These are phyloP conservation scores for Ambastaia sidthimunki DNA, from an alignment of 2,797 vertebrate genomes.

Conservation along the genomic window DNA sequence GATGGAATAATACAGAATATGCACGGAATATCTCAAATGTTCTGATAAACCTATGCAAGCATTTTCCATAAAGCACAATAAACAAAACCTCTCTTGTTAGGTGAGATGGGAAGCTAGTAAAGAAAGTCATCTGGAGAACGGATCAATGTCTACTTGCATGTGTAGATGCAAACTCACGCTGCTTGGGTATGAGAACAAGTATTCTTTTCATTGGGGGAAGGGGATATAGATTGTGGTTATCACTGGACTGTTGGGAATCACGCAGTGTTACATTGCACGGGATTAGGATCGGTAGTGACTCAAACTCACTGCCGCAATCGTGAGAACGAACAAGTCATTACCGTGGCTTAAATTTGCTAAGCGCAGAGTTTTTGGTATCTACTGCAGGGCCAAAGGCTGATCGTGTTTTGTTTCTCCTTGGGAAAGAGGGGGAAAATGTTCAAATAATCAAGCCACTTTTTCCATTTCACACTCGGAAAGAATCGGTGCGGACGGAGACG, in stretches of 20 bases:
- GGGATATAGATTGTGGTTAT: slow-evolving; percentile 10
- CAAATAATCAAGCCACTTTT: neutral
- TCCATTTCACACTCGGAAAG: neutral
- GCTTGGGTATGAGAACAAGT: slow-evolving; percentile 34
- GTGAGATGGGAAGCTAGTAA: slow-evolving; percentile 1
- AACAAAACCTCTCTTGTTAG: slow-evolving; percentile 37
- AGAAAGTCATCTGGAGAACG: slow-evolving; percentile 32
- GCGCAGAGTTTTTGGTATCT: slow-evolving; percentile 42
- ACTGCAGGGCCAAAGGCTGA: slow-evolving; percentile 47
- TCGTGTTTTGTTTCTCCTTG: slow-evolving; percentile 37
- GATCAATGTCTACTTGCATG: slow-evolving; percentile 39
- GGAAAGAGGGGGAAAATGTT: neutral
- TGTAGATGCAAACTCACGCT: slow-evolving; percentile 25
- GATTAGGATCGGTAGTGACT: slow-evolving; percentile 15
- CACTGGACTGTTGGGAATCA: neutral
- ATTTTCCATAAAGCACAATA: slow-evolving; percentile 1
- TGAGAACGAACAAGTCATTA: slow-evolving; percentile 53
- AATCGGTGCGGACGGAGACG: neutral
- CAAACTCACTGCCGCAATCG: slow-evolving; percentile 28
- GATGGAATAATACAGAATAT: neutral
- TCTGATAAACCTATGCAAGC: neutral
- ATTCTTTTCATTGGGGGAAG: slow-evolving; percentile 13
- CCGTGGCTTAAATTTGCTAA: slow-evolving; percentile 46
- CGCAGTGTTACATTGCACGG: slow-evolving; percentile 25
- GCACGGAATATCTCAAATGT: neutral